phyloP scores from a whole-genome alignment of 2,113 vertebrate species.

The Geothlypis trichas region DNA sequence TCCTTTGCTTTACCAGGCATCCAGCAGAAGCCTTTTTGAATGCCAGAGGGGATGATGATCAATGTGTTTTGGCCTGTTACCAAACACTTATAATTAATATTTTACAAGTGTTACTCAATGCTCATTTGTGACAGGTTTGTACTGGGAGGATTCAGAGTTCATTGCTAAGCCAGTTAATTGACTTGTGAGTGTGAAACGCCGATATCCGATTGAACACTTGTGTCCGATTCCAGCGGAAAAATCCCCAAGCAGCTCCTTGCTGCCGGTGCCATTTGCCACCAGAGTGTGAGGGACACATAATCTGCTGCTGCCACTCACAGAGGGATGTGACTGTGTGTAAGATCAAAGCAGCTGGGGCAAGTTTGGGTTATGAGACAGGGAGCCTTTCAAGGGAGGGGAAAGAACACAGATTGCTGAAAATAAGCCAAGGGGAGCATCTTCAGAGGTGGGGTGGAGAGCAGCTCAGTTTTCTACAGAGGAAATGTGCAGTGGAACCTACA shows the following conservation, averaged over 20 bases:
- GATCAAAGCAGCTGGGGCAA: not conserved
- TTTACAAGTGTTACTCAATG: not conserved
- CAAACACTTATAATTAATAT: not conserved
- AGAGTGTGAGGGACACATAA: not conserved
- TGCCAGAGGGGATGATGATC: not conserved
- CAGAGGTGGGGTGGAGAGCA: not conserved
- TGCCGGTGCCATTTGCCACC: not conserved
- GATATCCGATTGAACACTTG: not conserved
- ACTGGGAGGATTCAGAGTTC: not conserved
- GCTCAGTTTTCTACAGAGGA: not conserved
- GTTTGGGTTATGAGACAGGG: not conserved
- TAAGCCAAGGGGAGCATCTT: not conserved
- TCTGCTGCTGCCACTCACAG: not conserved
- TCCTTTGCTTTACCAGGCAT: not conserved
- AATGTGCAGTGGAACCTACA: not conserved
- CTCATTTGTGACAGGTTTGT: not conserved
- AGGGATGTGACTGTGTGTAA: not conserved
- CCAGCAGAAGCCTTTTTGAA: not conserved
- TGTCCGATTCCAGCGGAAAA: not conserved
- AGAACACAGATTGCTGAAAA: not conserved
- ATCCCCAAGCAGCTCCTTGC: not conserved
- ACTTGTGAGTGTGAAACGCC: not conserved
- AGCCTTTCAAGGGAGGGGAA: not conserved
- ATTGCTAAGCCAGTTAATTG: constrained; percentile 13
- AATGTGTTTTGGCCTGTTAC: not conserved